These are phyloP conservation scores for Pinna nobilis DNA, from an alignment of 1,140 invertebrate genomes.

Conservation along the genomic window DNA sequence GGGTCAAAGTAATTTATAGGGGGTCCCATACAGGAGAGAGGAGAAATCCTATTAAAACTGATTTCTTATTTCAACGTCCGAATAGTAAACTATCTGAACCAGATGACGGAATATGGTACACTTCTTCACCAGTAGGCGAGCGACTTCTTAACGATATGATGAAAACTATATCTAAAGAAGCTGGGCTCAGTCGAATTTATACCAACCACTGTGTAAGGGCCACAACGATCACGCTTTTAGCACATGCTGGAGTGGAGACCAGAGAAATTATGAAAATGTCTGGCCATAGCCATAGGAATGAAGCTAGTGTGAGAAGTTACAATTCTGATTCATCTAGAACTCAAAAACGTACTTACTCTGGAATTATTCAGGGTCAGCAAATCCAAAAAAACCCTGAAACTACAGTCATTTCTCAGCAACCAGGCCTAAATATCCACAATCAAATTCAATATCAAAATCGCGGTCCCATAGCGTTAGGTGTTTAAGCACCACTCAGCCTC, in stretches of 20 bases:
- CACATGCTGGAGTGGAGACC: conserved; percentile 3
- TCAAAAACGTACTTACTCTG: neutral
- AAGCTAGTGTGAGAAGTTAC: neutral
- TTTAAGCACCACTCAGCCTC: too few species aligned
- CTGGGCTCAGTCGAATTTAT: neutral
- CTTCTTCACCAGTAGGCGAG: conserved; percentile 5
- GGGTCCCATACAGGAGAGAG: too few species aligned
- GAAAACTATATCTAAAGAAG: conserved; percentile 19
- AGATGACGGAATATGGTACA: conserved; percentile 15
- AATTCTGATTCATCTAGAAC: neutral
- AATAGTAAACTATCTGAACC: neutral
- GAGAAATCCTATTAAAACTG: too few species aligned
- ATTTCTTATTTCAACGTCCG: conserved; percentile 14
- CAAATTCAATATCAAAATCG: too few species aligned
- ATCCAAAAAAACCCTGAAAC: too few species aligned
- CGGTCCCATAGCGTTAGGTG: too few species aligned
- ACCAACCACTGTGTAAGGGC: conserved; percentile 18
- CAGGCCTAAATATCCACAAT: too few species aligned
- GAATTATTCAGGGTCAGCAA: neutral
- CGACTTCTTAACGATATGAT: conserved; percentile 17
- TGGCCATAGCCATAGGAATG: neutral
- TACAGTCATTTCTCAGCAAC: too few species aligned
- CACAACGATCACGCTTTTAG: neutral
- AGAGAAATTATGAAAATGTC: neutral
- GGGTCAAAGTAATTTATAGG: too few species aligned